Evolutionary conservation across 2,888 invertebrate genomes (phyloP), one percentile per base, ranked within the genome.

Genomic region (Saturnia pavonia): DNA sequence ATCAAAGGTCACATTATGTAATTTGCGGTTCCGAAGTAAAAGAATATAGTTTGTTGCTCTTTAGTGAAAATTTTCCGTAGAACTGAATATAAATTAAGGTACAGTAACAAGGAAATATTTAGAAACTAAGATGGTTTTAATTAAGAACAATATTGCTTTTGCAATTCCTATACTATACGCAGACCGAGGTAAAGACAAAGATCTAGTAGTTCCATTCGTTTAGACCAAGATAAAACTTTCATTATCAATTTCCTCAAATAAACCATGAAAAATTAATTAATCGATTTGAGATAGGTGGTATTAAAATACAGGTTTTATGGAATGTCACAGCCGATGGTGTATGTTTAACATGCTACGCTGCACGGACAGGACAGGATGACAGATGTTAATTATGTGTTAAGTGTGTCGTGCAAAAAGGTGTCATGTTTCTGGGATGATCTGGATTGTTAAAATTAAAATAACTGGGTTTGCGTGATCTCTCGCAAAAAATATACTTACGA

Each of bases 371-470:
- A 51, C 16, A 48, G 69, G 65, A 48, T 51, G 69, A 69, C 54
- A 8, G 42, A 70, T 54, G 54, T 51, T 54, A 43, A 66, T 54
- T 51, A 70, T 54, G 54, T 54, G 66, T 54, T 34, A 66, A 66
- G 67, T 70, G 67, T n/a, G 43, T 42, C 66, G 66, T 54, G 67
- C 67, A 70, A 67, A 57, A 70, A 43, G 51, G 70, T 67, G 67
- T 67, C 66, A 12, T 42, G 43, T 70, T 67, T 67, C 67, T 67
- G 6, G 9, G 34, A 65, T n/a, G n/a, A 6, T 16, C 25, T 67
- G 67, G 66, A 54, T 70, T 66, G 54, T 12, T 27, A 11, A 12
- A n/a, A 22, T 65, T 48, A 51, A 63, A 34, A 65, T 65, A 69
- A 69, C 34, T 34, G n/a, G n/a, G n/a, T 40, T n/a, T n/a, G 19